Evolutionary conservation across 1,140 invertebrate species (phyloP).

Genomic region (Ectropis grisescens): DNA sequence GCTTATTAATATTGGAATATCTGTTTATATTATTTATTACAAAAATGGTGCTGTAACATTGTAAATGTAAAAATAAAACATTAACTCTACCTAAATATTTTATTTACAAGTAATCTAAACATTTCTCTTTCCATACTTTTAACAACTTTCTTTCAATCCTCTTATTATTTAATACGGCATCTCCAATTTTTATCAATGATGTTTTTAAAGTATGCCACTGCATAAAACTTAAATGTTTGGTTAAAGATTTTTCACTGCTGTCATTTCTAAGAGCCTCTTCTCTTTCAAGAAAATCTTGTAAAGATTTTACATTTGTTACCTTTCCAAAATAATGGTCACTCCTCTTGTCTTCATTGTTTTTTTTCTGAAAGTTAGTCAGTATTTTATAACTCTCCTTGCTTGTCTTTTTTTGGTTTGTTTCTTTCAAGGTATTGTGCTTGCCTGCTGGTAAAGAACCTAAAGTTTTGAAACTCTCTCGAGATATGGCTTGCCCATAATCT

Average conservation of each 20-base stretch:
- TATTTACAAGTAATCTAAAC: conserved; percentile 34
- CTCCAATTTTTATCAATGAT: conserved; percentile 24
- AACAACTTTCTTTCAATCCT: conserved; percentile 44
- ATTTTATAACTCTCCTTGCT: conserved; percentile 26
- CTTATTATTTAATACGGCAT: conserved; percentile 20
- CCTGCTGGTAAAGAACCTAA: no score
- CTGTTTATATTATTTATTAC: conserved; percentile 19
- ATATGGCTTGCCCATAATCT: conserved; percentile 17
- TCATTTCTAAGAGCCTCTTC: conserved; percentile 52
- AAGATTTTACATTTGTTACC: conserved; percentile 27
- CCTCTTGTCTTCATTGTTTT: conserved; percentile 5
- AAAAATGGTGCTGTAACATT: conserved; percentile 43
- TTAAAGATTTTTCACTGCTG: conserved; percentile 30
- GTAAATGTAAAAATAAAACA: conserved; percentile 27
- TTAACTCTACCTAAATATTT: no score
- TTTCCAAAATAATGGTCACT: conserved; percentile 27
- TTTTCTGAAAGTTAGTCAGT: conserved; percentile 5
- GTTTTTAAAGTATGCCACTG: conserved; percentile 55
- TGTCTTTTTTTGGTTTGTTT: not conserved
- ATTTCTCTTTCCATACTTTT: conserved; percentile 56
- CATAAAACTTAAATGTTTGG: conserved; percentile 58
- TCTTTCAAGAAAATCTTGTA: conserved; percentile 41
- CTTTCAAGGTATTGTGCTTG: no score
- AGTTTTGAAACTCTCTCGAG: conserved; percentile 22
- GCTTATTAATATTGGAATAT: conserved; percentile 16